A percentile compares a stretch with the other conserved stretches of the same genome.
Evolutionary conservation across 1,140 invertebrate genomes (phyloP).

Genomic region (Chironomus tepperi): DNA sequence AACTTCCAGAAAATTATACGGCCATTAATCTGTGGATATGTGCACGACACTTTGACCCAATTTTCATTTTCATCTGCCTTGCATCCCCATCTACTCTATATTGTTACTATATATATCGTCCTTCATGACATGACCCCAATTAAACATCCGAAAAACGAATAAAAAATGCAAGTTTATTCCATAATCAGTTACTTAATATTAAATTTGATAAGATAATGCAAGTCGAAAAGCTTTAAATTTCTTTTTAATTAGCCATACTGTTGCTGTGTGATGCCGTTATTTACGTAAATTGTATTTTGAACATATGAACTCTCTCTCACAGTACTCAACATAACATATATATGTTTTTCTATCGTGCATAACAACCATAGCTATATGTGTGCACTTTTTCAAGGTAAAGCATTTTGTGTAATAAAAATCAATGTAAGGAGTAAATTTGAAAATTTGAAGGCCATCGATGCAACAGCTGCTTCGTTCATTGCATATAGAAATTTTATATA

Average conservation of each 20-base stretch:
- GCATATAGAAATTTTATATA: neutral
- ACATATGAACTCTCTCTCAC: neutral
- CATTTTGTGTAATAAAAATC: neutral
- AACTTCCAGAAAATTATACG: too few relatives aligned
- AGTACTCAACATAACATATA: neutral
- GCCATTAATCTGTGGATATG: too few relatives aligned
- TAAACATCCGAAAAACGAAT: neutral
- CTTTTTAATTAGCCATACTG: neutral
- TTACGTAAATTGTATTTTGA: neutral
- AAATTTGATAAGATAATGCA: constrained; percentile 9
- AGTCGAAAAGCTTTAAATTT: neutral
- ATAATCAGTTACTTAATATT: neutral
- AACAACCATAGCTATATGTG: neutral
- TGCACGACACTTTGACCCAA: neutral
- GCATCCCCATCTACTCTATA: neutral
- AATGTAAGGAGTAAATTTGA: neutral
- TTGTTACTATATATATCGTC: neutral
- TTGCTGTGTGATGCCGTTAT: neutral
- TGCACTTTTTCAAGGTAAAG: neutral
- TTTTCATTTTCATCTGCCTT: constrained; percentile 1
- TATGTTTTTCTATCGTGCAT: neutral
- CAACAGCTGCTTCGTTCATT: neutral
- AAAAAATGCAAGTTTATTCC: neutral
- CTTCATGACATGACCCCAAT: neutral
- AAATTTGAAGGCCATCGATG: neutral